phyloP scores from a whole-genome alignment of 2,888 invertebrate species.

The Leptinotarsa rubiginosa region DNA sequence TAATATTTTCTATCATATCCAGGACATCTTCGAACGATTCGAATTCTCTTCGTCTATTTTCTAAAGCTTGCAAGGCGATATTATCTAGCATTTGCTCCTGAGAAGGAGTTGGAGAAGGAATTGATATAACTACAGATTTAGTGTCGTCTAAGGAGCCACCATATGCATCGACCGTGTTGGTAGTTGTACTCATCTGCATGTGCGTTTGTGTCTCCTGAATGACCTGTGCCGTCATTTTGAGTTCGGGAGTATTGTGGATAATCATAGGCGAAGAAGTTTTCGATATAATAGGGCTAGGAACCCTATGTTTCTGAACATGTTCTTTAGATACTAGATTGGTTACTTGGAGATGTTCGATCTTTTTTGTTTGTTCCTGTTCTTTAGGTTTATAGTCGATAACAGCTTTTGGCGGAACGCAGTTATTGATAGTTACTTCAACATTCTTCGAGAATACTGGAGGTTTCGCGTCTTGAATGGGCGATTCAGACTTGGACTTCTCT shows the following conservation, averaged over 20 bases:
- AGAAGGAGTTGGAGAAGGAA: conserved; percentile 75
- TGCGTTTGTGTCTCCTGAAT: conserved; percentile 61
- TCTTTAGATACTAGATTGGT: conserved; percentile 64
- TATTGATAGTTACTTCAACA: conserved; percentile 27
- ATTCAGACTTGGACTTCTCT: conserved; percentile 57
- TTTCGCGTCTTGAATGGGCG: conserved; percentile 49
- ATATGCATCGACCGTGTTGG: conserved; percentile 70
- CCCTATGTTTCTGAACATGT: conserved; percentile 61
- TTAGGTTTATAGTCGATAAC: conserved; percentile 34
- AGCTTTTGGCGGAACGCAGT: conserved; percentile 22
- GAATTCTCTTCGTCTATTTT: conserved; percentile 69
- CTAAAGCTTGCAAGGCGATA: conserved; percentile 73
- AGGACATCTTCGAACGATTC: conserved; percentile 78
- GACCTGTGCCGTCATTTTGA: conserved; percentile 65
- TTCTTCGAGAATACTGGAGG: conserved; percentile 45
- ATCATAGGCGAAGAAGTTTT: conserved; percentile 58
- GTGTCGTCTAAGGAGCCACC: conserved; percentile 72
- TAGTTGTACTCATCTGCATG: conserved; percentile 61
- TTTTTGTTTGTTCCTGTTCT: conserved; percentile 35
- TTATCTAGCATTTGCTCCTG: conserved; percentile 75
- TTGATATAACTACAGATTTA: conserved; percentile 75
- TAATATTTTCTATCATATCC: conserved; percentile 77
- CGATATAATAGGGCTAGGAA: conserved; percentile 54
- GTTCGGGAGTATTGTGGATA: conserved; percentile 62
- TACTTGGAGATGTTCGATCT: conserved; percentile 56